Base-by-base conservation (phyloP, 2,113 vertebrate species). In the Ancistrus triradiatus region DNA sequence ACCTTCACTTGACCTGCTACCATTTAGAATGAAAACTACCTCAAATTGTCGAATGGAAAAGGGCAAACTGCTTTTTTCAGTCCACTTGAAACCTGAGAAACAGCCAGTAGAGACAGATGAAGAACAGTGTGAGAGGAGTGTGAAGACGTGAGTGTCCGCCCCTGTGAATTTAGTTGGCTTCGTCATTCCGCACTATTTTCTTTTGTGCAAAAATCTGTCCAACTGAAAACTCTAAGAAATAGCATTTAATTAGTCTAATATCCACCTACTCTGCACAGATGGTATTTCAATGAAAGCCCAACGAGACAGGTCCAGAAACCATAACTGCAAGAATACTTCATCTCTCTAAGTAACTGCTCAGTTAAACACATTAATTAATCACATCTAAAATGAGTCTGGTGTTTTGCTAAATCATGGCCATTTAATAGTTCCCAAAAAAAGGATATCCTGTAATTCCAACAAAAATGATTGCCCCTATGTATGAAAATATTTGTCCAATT, bases 301-400 rank as follows among this genome's bases (percentile, higher is more conserved):
- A 6, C 43, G 51, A 61, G 33, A 66, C 9, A 25, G n/a, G 19
- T 46, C 5, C 35, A 33, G 22, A 25, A 31, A 13, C 31, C 48
- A n/a, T 31, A 28, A 19, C 42, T 50, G 22, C 21, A 14, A 51
- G 38, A 25, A 58, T 28, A 67, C 17, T 49, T 14, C 21, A 47
- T 7, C 19, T 7, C 15, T 38, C 19, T 68, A 5, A 42, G 28
- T 59, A 53, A 59, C 22, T 27, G 25, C 33, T 31, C 27, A 15
- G 40, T 57, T 71, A 61, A 66, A 72, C 62, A 67, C 42, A 65
- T 59, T n/a, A n/a, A n/a, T n/a, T n/a, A 61, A 66, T 75, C 62
- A 67, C 42, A 65, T 59, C 6, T 37, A 74, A 46, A 66, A 44
- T 58, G 19, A 47, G 35, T 49, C 58, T 60, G 44, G 33, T 53